Conservation (phyloP, 2,888 invertebrate species). For the Chalcosyrphus nemorum region DNA sequence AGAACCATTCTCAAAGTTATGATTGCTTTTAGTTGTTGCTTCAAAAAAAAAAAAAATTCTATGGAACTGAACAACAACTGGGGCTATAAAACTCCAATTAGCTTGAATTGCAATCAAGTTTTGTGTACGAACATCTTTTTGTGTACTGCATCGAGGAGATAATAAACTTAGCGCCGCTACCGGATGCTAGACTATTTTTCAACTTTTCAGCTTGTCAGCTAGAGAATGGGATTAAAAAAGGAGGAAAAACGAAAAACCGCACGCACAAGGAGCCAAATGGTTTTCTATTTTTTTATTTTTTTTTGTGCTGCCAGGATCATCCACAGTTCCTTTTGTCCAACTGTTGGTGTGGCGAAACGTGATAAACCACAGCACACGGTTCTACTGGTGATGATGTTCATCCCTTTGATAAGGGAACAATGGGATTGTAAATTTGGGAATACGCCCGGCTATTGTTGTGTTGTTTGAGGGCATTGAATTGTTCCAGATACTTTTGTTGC, state of each 20-base stretch:
- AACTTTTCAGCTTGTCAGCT: conserved; percentile 35
- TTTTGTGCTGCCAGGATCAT: conserved; percentile 57
- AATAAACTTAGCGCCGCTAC: conserved; percentile 60
- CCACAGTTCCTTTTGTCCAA: conserved; percentile 36
- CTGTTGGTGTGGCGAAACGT: conserved; percentile 45
- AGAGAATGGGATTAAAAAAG: conserved; percentile 60
- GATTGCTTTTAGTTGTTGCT: not conserved
- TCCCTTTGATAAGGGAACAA: conserved; percentile 62
- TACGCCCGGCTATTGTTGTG: conserved; percentile 17
- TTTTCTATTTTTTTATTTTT: conserved; percentile 38
- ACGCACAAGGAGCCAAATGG: conserved; percentile 34
- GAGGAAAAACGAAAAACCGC: no score
- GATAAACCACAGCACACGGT: conserved; percentile 64
- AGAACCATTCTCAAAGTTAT: conserved; percentile 41
- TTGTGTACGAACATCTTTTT: conserved; percentile 42
- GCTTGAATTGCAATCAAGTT: conserved; percentile 50
- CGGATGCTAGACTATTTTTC: conserved; percentile 1
- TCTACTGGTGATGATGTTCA: conserved; percentile 38
- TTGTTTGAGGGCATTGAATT: conserved; percentile 15
- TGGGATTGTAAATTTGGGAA: conserved; percentile 25
- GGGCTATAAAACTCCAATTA: conserved; percentile 48
- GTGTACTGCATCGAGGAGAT: conserved; percentile 46
- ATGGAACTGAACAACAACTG: conserved; percentile 17
- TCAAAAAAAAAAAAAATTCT: no score
- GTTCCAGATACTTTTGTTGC: conserved; percentile 11